phyloP scores from a whole-genome alignment of 2,797 vertebrate genomes.

The Agapornis canus region DNA sequence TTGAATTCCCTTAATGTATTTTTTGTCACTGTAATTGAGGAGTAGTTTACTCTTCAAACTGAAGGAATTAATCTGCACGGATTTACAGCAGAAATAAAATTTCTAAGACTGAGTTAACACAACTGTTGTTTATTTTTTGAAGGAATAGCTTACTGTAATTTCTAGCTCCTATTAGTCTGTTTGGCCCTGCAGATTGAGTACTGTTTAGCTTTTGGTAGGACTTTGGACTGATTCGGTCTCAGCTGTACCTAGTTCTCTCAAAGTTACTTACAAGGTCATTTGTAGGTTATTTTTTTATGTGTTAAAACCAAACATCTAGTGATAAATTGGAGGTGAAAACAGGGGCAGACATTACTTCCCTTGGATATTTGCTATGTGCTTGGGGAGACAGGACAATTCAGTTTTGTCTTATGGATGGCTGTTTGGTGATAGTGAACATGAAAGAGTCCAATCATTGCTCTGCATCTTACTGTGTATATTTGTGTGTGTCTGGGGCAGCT shows the following conservation, averaged over 20 bases:
- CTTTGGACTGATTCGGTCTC: background rate
- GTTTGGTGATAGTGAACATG: rapidly evolving
- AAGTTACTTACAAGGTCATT: background rate
- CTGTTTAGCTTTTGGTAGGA: background rate
- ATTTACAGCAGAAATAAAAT: background rate
- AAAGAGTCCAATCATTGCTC: background rate
- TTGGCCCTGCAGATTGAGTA: background rate
- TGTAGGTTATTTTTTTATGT: background rate
- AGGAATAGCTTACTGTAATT: background rate
- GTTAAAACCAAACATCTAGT: background rate
- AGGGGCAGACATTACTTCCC: background rate
- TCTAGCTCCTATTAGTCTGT: rapidly evolving
- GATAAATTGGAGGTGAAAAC: background rate
- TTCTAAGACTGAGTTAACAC: background rate
- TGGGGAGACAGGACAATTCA: background rate
- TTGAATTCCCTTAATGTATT: background rate
- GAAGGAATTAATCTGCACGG: background rate
- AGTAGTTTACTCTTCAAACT: background rate
- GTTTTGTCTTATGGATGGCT: background rate
- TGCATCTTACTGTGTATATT: rapidly evolving
- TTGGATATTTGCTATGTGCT: background rate
- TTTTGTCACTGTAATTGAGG: background rate
- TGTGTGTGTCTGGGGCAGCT: background rate
- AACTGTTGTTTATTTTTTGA: background rate
- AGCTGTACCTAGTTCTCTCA: background rate